These are phyloP conservation scores for Pleuronectes platessa DNA, from an alignment of 2,113 vertebrate species.

Conservation along the genomic window DNA sequence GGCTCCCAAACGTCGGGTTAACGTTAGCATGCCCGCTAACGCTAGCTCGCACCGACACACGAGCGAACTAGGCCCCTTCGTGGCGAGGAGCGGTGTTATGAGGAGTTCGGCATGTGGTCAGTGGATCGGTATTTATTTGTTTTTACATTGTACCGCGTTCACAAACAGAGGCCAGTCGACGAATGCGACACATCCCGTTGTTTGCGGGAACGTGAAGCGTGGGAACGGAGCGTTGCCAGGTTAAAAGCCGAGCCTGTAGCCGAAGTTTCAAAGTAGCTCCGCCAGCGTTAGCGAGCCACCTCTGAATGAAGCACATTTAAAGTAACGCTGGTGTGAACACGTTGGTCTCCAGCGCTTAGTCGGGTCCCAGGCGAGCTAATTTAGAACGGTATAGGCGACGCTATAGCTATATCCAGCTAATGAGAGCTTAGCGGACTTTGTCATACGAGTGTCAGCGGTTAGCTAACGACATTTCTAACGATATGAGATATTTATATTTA, in stretches of 20 bases:
- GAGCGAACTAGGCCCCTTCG: constrained; percentile 60
- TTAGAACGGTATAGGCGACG: constrained; percentile 20
- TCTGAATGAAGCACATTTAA: constrained; percentile 19
- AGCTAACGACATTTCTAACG: constrained; percentile 24
- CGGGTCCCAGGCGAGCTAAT: constrained; percentile 43
- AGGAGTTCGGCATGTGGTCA: constrained; percentile 62
- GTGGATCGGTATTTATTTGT: constrained; percentile 48
- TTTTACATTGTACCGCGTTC: constrained; percentile 42
- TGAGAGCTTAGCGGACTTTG: constrained; percentile 55
- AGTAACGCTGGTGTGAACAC: not conserved
- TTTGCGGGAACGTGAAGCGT: constrained; percentile 19
- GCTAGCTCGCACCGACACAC: constrained; percentile 62
- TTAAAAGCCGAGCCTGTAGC: constrained; percentile 7
- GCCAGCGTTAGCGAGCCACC: constrained; percentile 8
- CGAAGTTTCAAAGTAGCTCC: constrained; percentile 41
- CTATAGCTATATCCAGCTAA: constrained; percentile 41
- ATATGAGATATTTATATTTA: not conserved
- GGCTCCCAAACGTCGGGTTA: constrained; percentile 43
- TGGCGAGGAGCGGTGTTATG: constrained; percentile 43
- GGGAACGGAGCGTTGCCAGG: constrained; percentile 1
- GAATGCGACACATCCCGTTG: constrained; percentile 3
- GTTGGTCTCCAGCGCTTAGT: constrained; percentile 28
- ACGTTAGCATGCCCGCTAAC: constrained; percentile 54
- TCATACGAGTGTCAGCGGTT: constrained; percentile 45
- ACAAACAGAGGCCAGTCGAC: constrained; percentile 4